A percentile compares a stretch with the other conserved stretches of the same genome.
Evolutionary conservation across 2,888 invertebrate species (phyloP).

Genomic region (Tuta absoluta): DNA sequence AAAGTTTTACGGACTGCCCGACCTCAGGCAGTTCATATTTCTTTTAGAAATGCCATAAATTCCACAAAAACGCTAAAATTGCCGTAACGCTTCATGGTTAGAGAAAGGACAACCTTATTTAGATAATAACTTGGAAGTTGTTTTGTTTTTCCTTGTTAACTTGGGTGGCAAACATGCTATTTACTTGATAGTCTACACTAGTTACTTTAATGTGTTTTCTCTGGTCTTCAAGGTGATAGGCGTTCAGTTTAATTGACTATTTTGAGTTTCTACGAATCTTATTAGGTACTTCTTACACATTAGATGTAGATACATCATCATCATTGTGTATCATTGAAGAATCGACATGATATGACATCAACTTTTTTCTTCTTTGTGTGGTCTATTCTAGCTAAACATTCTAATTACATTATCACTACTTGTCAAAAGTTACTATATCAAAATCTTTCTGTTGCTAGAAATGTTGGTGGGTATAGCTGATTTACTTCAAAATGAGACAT

Average conservation of each 20-base stretch:
- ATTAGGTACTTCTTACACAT: no score
- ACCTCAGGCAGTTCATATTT: slow-evolving; percentile 57
- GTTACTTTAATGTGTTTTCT: background rate
- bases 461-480: background rate
- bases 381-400: no score
- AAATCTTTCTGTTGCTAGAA: no score
- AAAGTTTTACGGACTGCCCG: slow-evolving; percentile 67
- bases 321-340: no score
- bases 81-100: slow-evolving; percentile 22
- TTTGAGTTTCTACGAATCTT: no score
- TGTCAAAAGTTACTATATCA: no score
- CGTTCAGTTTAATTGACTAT: no score
- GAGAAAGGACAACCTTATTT: slow-evolving; percentile 19
- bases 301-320: no score
- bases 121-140: background rate
- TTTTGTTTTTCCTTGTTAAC: background rate
- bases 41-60: slow-evolving; percentile 37
- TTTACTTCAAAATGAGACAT: background rate
- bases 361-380: no score
- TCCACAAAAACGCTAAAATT: slow-evolving; percentile 37
- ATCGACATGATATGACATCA: no score
- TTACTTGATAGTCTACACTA: background rate
- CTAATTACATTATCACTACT: no score
- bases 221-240: background rate
- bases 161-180: background rate